Evolutionary conservation across 2,888 invertebrate genomes (phyloP).

Genomic region (Iphiclides podalirius): DNA sequence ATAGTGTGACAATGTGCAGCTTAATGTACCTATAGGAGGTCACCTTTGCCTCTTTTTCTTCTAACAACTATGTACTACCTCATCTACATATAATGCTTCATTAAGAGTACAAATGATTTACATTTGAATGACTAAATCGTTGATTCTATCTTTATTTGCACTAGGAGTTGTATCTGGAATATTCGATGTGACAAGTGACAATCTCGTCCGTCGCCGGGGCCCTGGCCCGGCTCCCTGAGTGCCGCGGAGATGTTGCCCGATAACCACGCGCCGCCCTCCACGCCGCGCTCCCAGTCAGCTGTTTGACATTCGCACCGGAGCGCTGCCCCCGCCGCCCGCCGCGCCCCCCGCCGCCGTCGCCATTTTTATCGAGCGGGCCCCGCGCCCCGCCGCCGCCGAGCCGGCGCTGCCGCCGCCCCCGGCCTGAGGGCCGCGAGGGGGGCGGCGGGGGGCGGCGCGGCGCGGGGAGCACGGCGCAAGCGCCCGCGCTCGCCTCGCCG

Average conservation of each 20-base stretch:
- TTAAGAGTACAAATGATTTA: too few species aligned
- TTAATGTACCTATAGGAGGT: too few species aligned
- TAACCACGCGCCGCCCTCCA: conserved; percentile 32
- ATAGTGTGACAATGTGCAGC: too few species aligned
- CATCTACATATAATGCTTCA: too few species aligned
- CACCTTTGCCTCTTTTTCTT: too few species aligned
- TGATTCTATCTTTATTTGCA: too few species aligned
- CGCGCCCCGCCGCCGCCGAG: conserved; percentile 32
- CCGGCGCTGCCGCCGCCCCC: conserved; percentile 30
- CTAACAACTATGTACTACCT: too few species aligned
- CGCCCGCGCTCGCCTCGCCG: conserved; percentile 45
- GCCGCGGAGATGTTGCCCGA: conserved; percentile 26
- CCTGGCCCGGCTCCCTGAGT: conserved; percentile 1
- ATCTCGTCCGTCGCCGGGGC: background rate
- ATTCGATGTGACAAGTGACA: too few species aligned
- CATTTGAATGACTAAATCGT: too few species aligned
- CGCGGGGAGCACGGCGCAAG: conserved; percentile 49
- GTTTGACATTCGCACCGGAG: conserved; percentile 58
- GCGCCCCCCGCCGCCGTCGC: conserved; percentile 34
- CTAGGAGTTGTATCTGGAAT: too few species aligned
- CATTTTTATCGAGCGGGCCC: conserved; percentile 52
- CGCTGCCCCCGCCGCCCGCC: conserved; percentile 31
- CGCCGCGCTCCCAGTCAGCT: conserved; percentile 63
- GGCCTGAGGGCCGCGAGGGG: conserved; percentile 36
- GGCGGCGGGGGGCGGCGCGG: conserved; percentile 43